Conservation (phyloP, 37 sponge, comb jelly and placozoan genomes). For the Spongia lamella region DNA sequence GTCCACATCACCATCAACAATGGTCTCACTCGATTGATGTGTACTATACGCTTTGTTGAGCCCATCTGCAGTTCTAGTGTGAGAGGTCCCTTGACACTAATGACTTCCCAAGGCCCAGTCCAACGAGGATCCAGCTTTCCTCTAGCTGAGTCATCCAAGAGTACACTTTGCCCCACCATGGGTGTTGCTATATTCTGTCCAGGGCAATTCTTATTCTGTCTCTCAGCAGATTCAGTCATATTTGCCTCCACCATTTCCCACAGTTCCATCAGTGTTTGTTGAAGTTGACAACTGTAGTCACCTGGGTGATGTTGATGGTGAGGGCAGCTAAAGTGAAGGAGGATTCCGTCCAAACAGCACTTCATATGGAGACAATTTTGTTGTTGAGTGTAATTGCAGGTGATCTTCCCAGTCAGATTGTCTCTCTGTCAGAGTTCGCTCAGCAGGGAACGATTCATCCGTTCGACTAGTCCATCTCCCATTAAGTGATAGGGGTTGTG, state of each 20-base stretch:
- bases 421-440: background rate
- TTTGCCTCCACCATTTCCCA: background rate
- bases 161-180: background rate
- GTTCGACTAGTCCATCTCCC: conserved; percentile 1
- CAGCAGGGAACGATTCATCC: conserved; percentile 3
- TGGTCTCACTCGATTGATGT: conserved; percentile 5
- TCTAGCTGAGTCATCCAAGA: too few relatives aligned
- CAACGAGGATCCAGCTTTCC: too few relatives aligned
- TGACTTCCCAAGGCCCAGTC: conserved; percentile 15
- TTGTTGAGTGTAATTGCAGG: background rate
- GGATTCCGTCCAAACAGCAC: too few relatives aligned
- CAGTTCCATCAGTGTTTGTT: background rate
- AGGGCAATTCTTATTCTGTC: background rate
- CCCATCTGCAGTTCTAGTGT: background rate
- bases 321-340: too few relatives aligned
- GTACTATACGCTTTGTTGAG: background rate
- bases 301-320: too few relatives aligned
- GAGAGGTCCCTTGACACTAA: background rate
- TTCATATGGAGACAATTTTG: conserved; percentile 6
- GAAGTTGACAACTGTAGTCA: background rate
- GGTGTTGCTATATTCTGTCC: background rate
- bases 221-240: too few relatives aligned
- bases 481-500: conserved; percentile 6
- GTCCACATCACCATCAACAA: background rate
- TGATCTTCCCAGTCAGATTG: background rate